Base-by-base conservation (phyloP, 1,140 invertebrate genomes). In the Drosophila nikananu region DNA sequence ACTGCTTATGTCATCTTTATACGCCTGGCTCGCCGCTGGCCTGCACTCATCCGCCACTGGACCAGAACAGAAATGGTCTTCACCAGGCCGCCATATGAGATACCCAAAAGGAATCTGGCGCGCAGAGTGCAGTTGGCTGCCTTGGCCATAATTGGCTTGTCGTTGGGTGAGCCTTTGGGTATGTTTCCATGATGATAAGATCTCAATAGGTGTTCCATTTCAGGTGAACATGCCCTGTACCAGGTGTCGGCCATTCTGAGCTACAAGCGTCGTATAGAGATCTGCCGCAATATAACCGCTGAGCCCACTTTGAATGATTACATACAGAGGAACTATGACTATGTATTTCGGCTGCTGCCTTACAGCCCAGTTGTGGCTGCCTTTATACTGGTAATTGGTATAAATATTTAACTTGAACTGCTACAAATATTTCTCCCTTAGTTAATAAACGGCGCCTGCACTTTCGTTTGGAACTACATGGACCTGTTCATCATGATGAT, bases 381-480 rank as follows among this genome's bases (percentile, higher is more conserved):
- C 10, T 68, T 65, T 27, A 46, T 91, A 21, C 35, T 92, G 78
- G 92, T 80, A 81, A 86, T 67, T 46, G 8, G 1, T 3, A 6
- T 5, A 15, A 49, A 12, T 10, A 5, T 8, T 23, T 27, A 7
- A n/a, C 12, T n/a, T 19, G 4, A 2, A 23, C 25, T 19, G 15
- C 0, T 2, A 12, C 2, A 37, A 12, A 4, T 0, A 42, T 23
- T 30, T 10, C 12, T 6, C n/a, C 15, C 23, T 19, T 21, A 92
- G 91, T 30, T 92, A 8, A 41, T 89, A 1, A 92, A 83, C 64
- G 72, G 82, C 10, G 58, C 80, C 8, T 90, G 86, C 17, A 96
- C 96, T 4, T 95, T 96, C 25, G 94, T 95, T 1, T 96, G 95
- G 95, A 96, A 95, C 81, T 96, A 95, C 57, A 95, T 94, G 44